Conservation (phyloP, 2,797 vertebrate species). For the Benthosema pterotum region DNA sequence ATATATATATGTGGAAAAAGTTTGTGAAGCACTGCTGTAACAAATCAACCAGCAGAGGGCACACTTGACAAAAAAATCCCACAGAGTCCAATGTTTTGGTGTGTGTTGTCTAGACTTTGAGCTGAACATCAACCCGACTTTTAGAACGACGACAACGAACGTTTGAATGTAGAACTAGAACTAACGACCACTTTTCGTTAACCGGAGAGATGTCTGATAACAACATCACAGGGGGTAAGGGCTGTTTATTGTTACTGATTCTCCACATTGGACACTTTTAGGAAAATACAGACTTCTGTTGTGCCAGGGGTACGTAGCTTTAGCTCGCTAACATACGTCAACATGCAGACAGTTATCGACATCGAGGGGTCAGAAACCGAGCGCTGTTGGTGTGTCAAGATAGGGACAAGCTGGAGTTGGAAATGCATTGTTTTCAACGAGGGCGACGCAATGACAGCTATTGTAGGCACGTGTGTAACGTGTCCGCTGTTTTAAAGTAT, state of each 20-base stretch:
- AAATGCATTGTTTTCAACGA: no score
- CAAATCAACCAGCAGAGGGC: conserved; percentile 52
- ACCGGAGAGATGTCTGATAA: conserved; percentile 5
- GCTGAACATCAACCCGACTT: neutral
- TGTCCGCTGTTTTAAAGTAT: no score
- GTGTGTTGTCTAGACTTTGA: neutral
- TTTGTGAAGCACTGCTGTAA: no score
- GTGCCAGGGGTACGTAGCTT: conserved; percentile 28
- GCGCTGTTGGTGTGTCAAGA: no score
- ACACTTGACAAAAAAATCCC: neutral
- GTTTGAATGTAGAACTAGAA: neutral
- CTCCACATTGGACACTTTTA: neutral
- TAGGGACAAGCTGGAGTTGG: no score
- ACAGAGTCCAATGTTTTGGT: conserved; percentile 24
- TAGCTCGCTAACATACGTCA: conserved; percentile 15
- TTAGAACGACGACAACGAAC: neutral
- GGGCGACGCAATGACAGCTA: no score
- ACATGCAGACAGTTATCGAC: no score
- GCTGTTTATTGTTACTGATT: neutral
- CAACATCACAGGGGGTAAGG: conserved; percentile 29
- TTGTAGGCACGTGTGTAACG: no score
- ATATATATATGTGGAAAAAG: no score
- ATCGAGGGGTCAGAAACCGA: no score
- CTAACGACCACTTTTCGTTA: accelerated
- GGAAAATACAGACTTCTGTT: no score